These are phyloP conservation scores for Anoplolepis gracilipes DNA, from an alignment of 1,140 invertebrate genomes.

Conservation along the genomic window DNA sequence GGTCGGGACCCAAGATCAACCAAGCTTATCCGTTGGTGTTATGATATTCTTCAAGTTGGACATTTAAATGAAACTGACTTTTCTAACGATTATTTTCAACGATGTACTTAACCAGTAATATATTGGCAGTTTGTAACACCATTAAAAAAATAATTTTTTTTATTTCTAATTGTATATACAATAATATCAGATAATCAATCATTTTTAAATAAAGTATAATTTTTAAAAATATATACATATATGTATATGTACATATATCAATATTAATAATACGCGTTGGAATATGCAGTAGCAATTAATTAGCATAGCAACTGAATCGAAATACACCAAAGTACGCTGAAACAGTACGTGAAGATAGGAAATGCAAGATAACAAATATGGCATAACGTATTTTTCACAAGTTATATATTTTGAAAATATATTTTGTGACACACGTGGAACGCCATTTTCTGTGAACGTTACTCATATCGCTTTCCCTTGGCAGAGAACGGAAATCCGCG, in stretches of 20 bases:
- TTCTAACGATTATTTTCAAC: background rate
- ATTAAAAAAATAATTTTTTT: background rate
- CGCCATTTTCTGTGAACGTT: constrained; percentile 30
- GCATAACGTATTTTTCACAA: background rate
- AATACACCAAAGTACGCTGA: background rate
- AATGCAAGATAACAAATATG: background rate
- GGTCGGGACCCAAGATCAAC: constrained; percentile 16
- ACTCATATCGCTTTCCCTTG: constrained; percentile 38
- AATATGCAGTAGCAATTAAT: background rate
- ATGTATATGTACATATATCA: background rate
- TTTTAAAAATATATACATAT: background rate
- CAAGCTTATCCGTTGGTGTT: background rate
- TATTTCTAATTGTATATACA: too few species aligned
- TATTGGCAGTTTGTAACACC: background rate
- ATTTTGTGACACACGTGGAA: constrained; percentile 5
- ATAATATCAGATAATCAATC: background rate
- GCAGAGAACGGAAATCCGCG: constrained; percentile 12
- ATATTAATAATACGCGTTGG: too few species aligned
- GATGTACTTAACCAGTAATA: background rate
- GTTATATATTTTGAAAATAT: constrained; percentile 20
- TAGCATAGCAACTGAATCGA: background rate
- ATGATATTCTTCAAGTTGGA: constrained; percentile 27
- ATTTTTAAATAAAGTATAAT: background rate
- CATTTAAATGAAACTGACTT: constrained; percentile 7
- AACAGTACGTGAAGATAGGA: background rate